Percentiles rank a stretch among this genome's conserved stretches.
Conservation (phyloP, 1,140 invertebrate species). For the silkworm (Bombyx mori) region DNA sequence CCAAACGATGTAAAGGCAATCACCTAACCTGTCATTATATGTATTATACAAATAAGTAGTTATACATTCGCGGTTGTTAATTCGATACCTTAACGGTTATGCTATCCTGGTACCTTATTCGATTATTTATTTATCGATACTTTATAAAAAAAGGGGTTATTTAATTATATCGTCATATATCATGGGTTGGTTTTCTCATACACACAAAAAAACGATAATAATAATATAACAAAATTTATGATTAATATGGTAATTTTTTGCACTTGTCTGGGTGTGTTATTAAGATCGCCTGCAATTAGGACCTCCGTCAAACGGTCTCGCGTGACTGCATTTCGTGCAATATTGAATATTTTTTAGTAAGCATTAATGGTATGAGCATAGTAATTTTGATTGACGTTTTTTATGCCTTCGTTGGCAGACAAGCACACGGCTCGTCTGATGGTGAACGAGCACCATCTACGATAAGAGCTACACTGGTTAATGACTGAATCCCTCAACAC, state of each 20-base stretch:
- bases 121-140: constrained; percentile 35
- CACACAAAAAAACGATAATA: constrained; percentile 27
- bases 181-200: constrained; percentile 30
- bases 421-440: too few species aligned
- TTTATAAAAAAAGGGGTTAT: constrained; percentile 26
- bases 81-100: constrained; percentile 17
- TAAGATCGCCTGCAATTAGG: constrained; percentile 54
- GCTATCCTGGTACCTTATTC: constrained; percentile 25
- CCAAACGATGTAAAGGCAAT: constrained; percentile 50
- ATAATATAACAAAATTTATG: constrained; percentile 51
- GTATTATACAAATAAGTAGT: constrained; percentile 57
- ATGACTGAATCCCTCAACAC: too few species aligned
- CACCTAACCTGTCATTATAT: constrained; percentile 58
- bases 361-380: not conserved
- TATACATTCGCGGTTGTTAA: constrained; percentile 22
- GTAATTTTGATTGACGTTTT: too few species aligned
- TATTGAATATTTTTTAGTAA: constrained; percentile 10
- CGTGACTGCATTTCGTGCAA: constrained; percentile 11
- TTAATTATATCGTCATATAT: constrained; percentile 28
- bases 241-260: constrained; percentile 57
- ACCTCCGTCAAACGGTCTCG: constrained; percentile 38
- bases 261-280: constrained; percentile 21
- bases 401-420: too few species aligned
- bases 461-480: too few species aligned
- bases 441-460: too few species aligned